These are phyloP conservation scores for Volucella inflata DNA, from an alignment of 2,888 invertebrate species.

Conservation along the genomic window DNA sequence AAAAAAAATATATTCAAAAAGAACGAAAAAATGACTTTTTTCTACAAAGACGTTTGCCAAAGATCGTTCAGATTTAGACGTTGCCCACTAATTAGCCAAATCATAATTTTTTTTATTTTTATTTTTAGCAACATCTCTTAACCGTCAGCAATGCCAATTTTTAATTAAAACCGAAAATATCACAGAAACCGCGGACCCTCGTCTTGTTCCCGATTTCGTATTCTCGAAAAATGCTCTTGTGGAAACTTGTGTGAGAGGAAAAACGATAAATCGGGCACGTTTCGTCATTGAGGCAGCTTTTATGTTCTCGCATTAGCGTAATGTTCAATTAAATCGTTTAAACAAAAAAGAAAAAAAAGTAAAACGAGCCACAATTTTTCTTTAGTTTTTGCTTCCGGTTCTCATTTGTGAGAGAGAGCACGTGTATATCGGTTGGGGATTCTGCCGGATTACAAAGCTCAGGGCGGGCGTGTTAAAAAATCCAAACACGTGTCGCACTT, in stretches of 20 bases:
- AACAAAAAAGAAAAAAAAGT: not conserved
- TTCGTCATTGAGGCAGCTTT: constrained; percentile 33
- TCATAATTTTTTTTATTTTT: not conserved
- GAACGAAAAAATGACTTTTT: not conserved
- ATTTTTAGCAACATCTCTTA: constrained; percentile 1
- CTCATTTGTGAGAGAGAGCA: constrained; percentile 25
- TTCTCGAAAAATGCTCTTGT: not conserved
- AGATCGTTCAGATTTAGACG: constrained; percentile 24
- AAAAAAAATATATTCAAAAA: no score
- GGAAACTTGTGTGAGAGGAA: not conserved
- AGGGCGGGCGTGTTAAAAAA: constrained; percentile 42
- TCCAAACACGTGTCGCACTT: constrained; percentile 55
- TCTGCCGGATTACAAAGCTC: constrained; percentile 8
- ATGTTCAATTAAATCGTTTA: constrained; percentile 33
- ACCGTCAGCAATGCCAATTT: constrained; percentile 23
- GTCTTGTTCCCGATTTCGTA: not conserved
- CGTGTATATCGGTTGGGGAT: constrained; percentile 25
- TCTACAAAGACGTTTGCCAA: constrained; percentile 28
- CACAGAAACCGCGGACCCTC: not conserved
- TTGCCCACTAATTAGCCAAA: constrained; percentile 38
- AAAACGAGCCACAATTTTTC: constrained; percentile 21
- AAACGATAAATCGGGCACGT: constrained; percentile 30
- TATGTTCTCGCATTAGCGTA: constrained; percentile 35
- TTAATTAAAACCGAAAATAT: constrained; percentile 27
- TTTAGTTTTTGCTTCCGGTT: not conserved